Conservation (phyloP, 2,113 vertebrate species). For the Sturnira hondurensis region DNA sequence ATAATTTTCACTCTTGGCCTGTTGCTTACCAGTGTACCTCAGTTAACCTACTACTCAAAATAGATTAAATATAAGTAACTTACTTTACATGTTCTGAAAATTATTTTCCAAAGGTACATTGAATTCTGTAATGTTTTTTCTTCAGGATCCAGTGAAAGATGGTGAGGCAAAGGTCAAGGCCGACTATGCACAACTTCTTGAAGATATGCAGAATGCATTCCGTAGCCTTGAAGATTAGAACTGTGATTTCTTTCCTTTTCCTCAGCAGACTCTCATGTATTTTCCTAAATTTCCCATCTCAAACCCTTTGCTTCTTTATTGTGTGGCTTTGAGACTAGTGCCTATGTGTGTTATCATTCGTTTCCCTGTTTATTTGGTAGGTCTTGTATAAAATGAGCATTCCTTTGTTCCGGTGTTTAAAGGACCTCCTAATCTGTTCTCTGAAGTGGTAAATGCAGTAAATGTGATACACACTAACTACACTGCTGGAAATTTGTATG, state of each 20-base stretch:
- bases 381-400: conserved; percentile 79
- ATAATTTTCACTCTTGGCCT: conserved; percentile 19
- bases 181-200: conserved; percentile 92
- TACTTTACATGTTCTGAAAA: not conserved
- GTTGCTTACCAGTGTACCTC: not conserved
- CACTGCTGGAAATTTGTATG: conserved; percentile 72
- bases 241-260: conserved; percentile 40
- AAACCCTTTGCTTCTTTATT: conserved; percentile 76
- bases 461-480: conserved; percentile 65
- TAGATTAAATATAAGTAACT: not conserved
- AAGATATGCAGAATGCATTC: conserved; percentile 99
- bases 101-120: conserved; percentile 19
- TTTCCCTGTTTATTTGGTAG: conserved; percentile 74
- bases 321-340: conserved; percentile 79
- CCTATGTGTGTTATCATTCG: conserved; percentile 74
- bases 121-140: conserved; percentile 33
- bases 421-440: conserved; percentile 62
- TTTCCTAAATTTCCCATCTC: conserved; percentile 80
- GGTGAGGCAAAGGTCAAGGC: conserved; percentile 96
- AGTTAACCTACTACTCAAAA: not conserved
- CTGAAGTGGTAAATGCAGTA: conserved; percentile 68
- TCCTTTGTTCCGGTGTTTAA: conserved; percentile 79
- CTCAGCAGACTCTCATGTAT: conserved; percentile 59
- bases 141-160: conserved; percentile 95
- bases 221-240: conserved; percentile 95